These are phyloP conservation scores for Argyra leucocephala DNA, from an alignment of 2,888 invertebrate species.

Conservation along the genomic window DNA sequence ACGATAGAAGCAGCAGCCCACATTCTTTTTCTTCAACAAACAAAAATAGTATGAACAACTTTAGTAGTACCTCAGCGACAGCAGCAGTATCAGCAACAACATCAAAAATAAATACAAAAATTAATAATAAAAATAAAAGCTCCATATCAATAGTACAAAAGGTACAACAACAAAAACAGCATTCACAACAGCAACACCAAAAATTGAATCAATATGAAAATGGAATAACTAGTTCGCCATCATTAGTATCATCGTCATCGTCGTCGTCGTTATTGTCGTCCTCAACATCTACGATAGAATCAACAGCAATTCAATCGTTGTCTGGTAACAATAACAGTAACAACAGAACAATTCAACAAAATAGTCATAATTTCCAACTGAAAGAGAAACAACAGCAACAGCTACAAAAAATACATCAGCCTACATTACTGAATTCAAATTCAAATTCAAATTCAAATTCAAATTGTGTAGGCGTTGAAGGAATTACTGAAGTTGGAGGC, in stretches of 20 bases:
- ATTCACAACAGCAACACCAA: conserved; percentile 18
- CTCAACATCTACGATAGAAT: conserved; percentile 22
- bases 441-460: conserved; percentile 5
- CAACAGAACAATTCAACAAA: conserved; percentile 15
- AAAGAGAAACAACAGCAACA: conserved; percentile 29
- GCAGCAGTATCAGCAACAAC: conserved; percentile 13
- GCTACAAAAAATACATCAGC: conserved; percentile 26
- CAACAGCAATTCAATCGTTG: conserved; percentile 25
- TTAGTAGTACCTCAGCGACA: conserved; percentile 30
- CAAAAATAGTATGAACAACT: conserved; percentile 22
- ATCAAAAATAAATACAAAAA: conserved; percentile 35
- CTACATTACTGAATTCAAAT: conserved; percentile 5
- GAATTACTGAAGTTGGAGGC: conserved; percentile 5
- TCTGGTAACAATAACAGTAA: conserved; percentile 19
- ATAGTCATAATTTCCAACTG: conserved; percentile 20
- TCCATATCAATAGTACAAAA: conserved; percentile 8
- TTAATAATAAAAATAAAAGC: conserved; percentile 42
- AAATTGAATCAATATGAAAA: conserved; percentile 18
- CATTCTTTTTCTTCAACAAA: conserved; percentile 21
- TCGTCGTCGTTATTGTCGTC: conserved; percentile 35
- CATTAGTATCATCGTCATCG: conserved; percentile 21
- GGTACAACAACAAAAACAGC: conserved; percentile 13
- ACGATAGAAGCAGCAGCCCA: conserved; percentile 18
- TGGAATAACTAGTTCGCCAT: conserved; percentile 19
- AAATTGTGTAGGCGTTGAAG: background rate